Evolutionary conservation across 1,140 invertebrate genomes (phyloP).

Genomic region (Macrosteles quadrilineatus): DNA sequence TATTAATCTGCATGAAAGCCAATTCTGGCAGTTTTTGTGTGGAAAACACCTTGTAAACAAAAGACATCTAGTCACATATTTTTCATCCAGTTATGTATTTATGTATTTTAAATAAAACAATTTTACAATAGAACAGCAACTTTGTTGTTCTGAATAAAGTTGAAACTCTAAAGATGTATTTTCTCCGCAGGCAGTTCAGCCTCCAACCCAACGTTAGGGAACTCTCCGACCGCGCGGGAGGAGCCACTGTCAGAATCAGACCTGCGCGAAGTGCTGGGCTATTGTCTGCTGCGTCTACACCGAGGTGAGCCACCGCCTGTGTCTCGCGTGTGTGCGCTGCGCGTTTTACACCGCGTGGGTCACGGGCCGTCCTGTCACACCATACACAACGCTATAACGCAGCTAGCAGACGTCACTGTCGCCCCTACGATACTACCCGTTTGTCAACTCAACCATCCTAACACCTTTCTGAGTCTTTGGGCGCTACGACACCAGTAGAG

Average conservation of each 20-base stretch:
- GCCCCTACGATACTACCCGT: slow-evolving; percentile 76
- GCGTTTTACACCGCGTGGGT: slow-evolving; percentile 72
- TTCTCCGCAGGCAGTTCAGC: slow-evolving; percentile 32
- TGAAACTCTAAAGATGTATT: too few relatives aligned
- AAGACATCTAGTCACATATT: too few relatives aligned
- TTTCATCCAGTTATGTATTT: too few relatives aligned
- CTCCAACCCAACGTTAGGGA: slow-evolving; percentile 35
- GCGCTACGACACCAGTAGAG: slow-evolving; percentile 41
- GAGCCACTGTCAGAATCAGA: slow-evolving; percentile 59
- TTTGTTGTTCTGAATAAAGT: too few relatives aligned
- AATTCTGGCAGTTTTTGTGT: too few relatives aligned
- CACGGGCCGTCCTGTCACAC: slow-evolving; percentile 56
- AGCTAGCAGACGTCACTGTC: slow-evolving; percentile 57
- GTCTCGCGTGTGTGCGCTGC: slow-evolving; percentile 64
- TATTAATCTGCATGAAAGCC: background rate
- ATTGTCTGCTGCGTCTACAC: slow-evolving; percentile 70
- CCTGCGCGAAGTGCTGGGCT: slow-evolving; percentile 67
- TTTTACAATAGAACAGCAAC: too few relatives aligned
- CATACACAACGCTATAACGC: slow-evolving; percentile 56
- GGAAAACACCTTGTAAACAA: too few relatives aligned
- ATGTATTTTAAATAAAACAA: too few relatives aligned
- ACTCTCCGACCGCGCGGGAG: slow-evolving; percentile 52
- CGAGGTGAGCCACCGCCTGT: slow-evolving; percentile 60
- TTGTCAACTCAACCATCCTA: slow-evolving; percentile 59
- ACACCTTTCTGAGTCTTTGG: slow-evolving; percentile 44